Percentiles rank a stretch among this genome's conserved stretches.
phyloP scores from a whole-genome alignment of 2,888 invertebrate species.

The Chrysotoxum bicinctum region DNA sequence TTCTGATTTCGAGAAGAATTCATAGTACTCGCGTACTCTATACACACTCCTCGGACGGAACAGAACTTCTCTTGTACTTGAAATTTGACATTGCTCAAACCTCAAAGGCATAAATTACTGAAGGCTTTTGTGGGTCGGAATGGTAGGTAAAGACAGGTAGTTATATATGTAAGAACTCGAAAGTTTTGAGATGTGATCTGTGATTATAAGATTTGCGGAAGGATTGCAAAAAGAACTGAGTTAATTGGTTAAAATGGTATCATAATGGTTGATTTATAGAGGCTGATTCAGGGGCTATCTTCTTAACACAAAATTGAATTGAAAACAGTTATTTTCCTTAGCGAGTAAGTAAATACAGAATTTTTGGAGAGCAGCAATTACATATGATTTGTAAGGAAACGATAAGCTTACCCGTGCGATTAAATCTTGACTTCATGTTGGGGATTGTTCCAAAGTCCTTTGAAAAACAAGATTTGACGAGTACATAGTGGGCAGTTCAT shows the following conservation, averaged over 20 bases:
- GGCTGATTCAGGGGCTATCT: too few relatives aligned
- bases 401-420: too few relatives aligned
- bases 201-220: conserved; percentile 43
- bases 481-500: too few relatives aligned
- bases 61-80: conserved; percentile 1
- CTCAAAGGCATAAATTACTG: conserved; percentile 40
- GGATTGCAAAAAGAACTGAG: background rate
- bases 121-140: conserved; percentile 9
- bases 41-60: background rate
- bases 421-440: too few relatives aligned
- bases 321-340: too few relatives aligned
- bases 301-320: too few relatives aligned
- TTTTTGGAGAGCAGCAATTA: too few relatives aligned
- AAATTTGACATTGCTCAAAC: conserved; percentile 52
- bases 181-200: conserved; percentile 39
- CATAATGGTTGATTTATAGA: background rate
- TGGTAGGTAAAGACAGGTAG: background rate
- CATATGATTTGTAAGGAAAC: too few relatives aligned
- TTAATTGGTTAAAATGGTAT: conserved; percentile 63
- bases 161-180: background rate
- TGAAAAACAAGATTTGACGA: too few relatives aligned
- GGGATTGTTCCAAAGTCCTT: too few relatives aligned
- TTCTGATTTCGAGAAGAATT: conserved; percentile 8
- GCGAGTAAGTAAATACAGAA: too few relatives aligned
- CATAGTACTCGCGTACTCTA: background rate